phyloP scores from a whole-genome alignment of 2,797 vertebrate species.

The Anguilla pacifica region DNA sequence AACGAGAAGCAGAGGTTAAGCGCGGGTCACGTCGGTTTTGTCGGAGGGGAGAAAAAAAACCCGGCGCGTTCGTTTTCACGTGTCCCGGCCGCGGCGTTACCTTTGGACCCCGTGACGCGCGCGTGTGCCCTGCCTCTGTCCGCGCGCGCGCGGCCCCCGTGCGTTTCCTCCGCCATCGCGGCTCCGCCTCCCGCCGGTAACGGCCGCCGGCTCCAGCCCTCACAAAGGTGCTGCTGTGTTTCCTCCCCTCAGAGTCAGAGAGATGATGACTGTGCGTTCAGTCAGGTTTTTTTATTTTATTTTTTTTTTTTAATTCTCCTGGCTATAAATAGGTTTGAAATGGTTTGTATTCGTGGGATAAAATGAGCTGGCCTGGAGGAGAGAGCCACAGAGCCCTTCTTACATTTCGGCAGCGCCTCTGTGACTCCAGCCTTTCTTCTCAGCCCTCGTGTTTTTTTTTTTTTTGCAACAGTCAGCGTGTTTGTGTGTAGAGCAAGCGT shows the following conservation, averaged over 20 bases:
- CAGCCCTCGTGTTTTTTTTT: not conserved
- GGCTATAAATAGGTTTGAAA: conserved; percentile 46
- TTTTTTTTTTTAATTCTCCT: not conserved
- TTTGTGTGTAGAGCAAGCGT: not conserved
- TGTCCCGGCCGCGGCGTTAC: not conserved
- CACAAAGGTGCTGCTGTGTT: conserved; percentile 59
- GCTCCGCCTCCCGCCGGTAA: not conserved
- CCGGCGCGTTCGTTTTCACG: not conserved
- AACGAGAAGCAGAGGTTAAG: not conserved
- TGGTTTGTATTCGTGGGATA: conserved; percentile 34
- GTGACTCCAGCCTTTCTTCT: not conserved
- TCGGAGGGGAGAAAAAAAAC: not conserved
- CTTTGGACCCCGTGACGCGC: not conserved
- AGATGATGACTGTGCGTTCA: conserved; percentile 50
- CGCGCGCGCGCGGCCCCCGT: too few species aligned
- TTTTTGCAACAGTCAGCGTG: not conserved
- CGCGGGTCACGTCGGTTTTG: not conserved
- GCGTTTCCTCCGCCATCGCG: not conserved
- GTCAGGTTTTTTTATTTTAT: not conserved
- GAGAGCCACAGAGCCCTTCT: conserved; percentile 2
- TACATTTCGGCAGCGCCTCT: conserved; percentile 18
- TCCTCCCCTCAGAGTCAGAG: conserved; percentile 49
- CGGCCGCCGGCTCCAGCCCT: conserved; percentile 19
- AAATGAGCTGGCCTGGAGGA: not conserved
- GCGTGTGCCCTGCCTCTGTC: not conserved